Evolutionary conservation across 37 sponge, comb jelly and placozoan species (phyloP).

Genomic region (Geodia barretti): DNA sequence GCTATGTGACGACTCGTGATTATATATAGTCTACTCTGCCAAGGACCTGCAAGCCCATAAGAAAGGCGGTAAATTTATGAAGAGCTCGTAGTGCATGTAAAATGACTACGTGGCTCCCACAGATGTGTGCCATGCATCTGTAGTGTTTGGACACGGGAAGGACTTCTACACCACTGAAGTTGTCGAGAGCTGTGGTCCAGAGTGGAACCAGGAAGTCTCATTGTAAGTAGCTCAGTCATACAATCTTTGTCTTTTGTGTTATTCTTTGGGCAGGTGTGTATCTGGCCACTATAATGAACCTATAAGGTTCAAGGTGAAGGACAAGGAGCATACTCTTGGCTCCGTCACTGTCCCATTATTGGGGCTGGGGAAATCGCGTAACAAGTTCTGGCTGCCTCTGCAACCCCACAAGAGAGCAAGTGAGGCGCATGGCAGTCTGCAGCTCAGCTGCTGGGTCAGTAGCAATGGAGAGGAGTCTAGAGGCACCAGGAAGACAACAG

Average conservation of each 20-base stretch:
- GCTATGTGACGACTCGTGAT: no score
- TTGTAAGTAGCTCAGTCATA: conserved; percentile 51
- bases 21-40: conserved; percentile 48
- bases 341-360: conserved; percentile 23
- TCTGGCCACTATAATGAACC: conserved; percentile 11
- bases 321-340: conserved; percentile 74
- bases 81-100: neutral
- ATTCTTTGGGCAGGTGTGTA: no score
- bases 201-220: conserved; percentile 82
- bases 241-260: conserved; percentile 5
- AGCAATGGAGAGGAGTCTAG: no score
- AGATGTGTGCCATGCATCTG: conserved; percentile 70
- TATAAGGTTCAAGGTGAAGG: conserved; percentile 78
- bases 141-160: conserved; percentile 87
- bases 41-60: conserved; percentile 54
- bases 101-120: neutral
- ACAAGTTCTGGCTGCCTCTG: conserved; percentile 56
- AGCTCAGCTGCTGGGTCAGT: conserved; percentile 36
- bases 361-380: neutral
- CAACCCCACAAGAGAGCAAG: conserved; percentile 54
- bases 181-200: conserved; percentile 61
- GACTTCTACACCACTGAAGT: conserved; percentile 64
- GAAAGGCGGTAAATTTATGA: conserved; percentile 57
- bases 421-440: conserved; percentile 55
- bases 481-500: no score